Percentiles rank a stretch among this genome's conserved stretches.
These are phyloP conservation scores for Sylvietta virens DNA, from an alignment of 2,113 vertebrate species.

Conservation along the genomic window DNA sequence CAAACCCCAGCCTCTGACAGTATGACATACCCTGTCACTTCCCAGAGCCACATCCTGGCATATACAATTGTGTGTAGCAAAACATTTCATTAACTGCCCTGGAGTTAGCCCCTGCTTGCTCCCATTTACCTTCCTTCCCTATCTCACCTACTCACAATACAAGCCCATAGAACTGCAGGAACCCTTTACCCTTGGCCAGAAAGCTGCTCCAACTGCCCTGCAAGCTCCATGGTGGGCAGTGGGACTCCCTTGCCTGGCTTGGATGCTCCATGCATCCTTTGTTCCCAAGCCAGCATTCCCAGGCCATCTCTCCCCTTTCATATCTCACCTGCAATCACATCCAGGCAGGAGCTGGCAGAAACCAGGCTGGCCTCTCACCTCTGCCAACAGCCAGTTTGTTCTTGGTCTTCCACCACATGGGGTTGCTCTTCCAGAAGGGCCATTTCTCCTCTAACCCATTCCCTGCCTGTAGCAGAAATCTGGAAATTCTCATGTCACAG, in stretches of 20 bases:
- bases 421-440: not conserved
- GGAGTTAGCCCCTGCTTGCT: not conserved
- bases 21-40: not conserved
- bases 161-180: not conserved
- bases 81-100: not conserved
- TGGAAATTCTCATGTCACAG: not conserved
- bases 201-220: not conserved
- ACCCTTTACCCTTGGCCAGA: not conserved
- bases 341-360: not conserved
- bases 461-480: not conserved
- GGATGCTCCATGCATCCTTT: fast-evolving
- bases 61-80: not conserved
- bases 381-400: not conserved
- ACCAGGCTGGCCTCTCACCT: not conserved
- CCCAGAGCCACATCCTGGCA: not conserved
- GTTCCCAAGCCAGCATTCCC: not conserved
- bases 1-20: not conserved
- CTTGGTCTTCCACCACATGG: fast-evolving
- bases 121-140: not conserved
- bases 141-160: not conserved
- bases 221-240: fast-evolving
- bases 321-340: not conserved
- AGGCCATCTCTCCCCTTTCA: fast-evolving
- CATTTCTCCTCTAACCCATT: not conserved
- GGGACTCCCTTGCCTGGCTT: not conserved